Percentiles rank a stretch among this genome's conserved stretches.
Conservation (phyloP, 2,113 vertebrate genomes). For the Eidolon helvum region DNA sequence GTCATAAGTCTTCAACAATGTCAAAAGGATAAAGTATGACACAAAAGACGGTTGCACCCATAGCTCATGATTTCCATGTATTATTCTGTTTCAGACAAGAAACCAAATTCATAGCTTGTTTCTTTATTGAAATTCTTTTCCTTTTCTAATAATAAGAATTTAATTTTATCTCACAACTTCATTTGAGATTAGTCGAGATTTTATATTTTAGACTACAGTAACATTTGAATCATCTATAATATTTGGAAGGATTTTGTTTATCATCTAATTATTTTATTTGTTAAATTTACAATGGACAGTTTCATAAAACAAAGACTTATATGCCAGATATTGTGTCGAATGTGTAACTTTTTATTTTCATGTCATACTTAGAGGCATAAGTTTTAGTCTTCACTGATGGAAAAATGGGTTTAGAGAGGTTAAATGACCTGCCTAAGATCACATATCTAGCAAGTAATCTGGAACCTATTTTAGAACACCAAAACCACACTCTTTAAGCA, state of each 20-base stretch:
- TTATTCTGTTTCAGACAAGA: constrained; percentile 70
- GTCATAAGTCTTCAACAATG: not conserved
- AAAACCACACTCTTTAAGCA: not conserved
- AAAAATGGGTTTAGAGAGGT: not conserved
- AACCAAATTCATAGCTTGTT: constrained; percentile 29
- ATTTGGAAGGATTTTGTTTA: not conserved
- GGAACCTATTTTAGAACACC: not conserved
- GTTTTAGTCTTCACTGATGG: not conserved
- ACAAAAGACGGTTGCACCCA: constrained; percentile 42
- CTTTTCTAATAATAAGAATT: constrained; percentile 56
- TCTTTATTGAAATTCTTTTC: constrained; percentile 59
- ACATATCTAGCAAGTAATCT: not conserved
- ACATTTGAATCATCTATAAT: not conserved
- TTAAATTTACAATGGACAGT: not conserved
- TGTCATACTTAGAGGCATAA: not conserved
- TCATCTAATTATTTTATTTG: not conserved
- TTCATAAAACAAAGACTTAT: not conserved
- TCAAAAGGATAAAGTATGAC: constrained; percentile 38
- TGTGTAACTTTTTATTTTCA: not conserved
- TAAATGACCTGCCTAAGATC: not conserved
- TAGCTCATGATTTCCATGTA: constrained; percentile 66
- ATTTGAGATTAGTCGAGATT: not conserved
- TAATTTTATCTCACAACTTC: constrained; percentile 27
- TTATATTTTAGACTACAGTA: not conserved
- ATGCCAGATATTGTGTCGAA: not conserved